Percentiles rank a stretch among this genome's conserved stretches.
These are phyloP conservation scores for Acanthopagrus latus DNA, from an alignment of 2,797 vertebrate species.

Conservation along the genomic window DNA sequence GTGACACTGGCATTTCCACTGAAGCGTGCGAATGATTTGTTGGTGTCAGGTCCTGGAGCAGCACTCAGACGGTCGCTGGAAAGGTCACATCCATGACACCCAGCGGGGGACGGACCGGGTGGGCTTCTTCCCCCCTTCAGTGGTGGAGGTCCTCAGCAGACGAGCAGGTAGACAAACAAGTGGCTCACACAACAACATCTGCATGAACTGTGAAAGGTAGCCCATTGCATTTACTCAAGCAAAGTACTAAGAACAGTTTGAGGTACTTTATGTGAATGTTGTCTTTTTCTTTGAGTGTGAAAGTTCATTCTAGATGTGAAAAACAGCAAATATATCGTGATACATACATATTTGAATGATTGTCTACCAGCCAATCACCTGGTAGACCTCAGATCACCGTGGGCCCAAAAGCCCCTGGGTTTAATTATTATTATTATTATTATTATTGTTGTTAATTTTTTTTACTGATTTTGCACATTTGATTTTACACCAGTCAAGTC, in stretches of 20 bases:
- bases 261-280: not conserved
- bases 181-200: not conserved
- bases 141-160: constrained; percentile 94
- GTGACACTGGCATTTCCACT: constrained; percentile 8
- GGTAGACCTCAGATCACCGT: not conserved
- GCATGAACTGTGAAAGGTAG: not conserved
- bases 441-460: too few species aligned
- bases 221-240: not conserved
- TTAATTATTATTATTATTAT: too few species aligned
- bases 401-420: not conserved
- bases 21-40: constrained; percentile 26
- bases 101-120: constrained; percentile 92
- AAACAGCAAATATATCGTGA: too few species aligned
- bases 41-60: constrained; percentile 91
- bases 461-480: not conserved
- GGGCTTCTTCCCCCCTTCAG: constrained; percentile 93
- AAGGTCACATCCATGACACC: constrained; percentile 91
- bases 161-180: constrained; percentile 83
- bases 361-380: too few species aligned
- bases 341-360: not conserved
- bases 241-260: not conserved
- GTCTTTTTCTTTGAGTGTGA: too few species aligned
- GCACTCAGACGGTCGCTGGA: constrained; percentile 93
- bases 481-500: too few species aligned
- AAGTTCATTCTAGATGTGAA: too few species aligned